Conservation (phyloP, 2,797 vertebrate species). For the Mico argentatus region DNA sequence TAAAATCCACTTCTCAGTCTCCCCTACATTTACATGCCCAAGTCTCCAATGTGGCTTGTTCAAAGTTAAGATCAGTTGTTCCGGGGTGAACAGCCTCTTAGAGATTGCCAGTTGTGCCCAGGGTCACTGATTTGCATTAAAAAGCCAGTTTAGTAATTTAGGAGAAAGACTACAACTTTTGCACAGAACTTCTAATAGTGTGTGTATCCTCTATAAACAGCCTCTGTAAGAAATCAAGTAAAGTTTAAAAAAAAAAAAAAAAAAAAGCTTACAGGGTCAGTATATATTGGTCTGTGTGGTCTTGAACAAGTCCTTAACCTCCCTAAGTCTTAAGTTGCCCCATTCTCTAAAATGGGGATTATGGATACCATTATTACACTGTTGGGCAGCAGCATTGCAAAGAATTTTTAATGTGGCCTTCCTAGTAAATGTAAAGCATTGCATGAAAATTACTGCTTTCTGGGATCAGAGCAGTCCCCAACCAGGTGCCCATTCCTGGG, state of each 20-base stretch:
- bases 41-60: background rate
- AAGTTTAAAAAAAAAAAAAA: background rate
- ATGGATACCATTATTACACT: background rate
- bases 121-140: background rate
- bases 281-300: background rate
- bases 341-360: background rate
- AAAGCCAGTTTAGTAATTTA: slow-evolving; percentile 17
- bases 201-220: background rate
- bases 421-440: background rate
- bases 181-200: background rate
- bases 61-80: background rate
- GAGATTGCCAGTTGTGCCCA: background rate
- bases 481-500: no score
- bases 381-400: background rate
- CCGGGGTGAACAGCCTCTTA: background rate
- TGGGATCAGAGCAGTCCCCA: background rate
- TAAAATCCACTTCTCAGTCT: background rate
- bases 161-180: background rate
- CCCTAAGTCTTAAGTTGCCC: background rate
- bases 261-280: background rate
- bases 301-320: background rate
- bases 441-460: background rate
- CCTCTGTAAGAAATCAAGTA: slow-evolving; percentile 1
- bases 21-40: background rate
- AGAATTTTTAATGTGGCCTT: background rate